Evolutionary conservation across 2,888 invertebrate species (phyloP).

Genomic region (Chrysotoxum bicinctum): DNA sequence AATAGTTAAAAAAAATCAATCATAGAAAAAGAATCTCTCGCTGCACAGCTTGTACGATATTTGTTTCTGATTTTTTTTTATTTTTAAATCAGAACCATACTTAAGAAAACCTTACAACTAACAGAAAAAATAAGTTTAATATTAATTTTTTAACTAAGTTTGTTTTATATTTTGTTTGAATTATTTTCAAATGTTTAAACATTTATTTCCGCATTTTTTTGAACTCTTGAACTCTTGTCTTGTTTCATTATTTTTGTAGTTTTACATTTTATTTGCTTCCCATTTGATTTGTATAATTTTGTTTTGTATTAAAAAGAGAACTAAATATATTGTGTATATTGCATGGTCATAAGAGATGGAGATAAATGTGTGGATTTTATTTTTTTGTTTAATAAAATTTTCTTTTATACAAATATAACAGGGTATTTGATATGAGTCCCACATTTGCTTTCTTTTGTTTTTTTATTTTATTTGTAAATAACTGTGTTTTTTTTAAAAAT

Average conservation of each 20-base stretch:
- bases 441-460: slow-evolving; percentile 1
- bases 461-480: slow-evolving; percentile 23
- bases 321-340: slow-evolving; percentile 27
- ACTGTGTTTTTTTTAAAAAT: background rate
- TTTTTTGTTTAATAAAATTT: background rate
- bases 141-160: slow-evolving; percentile 53
- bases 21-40: slow-evolving; percentile 63
- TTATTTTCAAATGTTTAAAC: slow-evolving; percentile 35
- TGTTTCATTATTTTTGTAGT: slow-evolving; percentile 40
- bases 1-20: slow-evolving; percentile 46
- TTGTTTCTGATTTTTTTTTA: slow-evolving; percentile 43
- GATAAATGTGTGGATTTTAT: slow-evolving; percentile 53
- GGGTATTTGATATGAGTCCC: slow-evolving; percentile 53
- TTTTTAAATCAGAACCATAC: slow-evolving; percentile 49
- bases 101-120: slow-evolving; percentile 44
- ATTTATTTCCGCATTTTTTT: slow-evolving; percentile 45
- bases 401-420: slow-evolving; percentile 19
- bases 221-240: slow-evolving; percentile 69
- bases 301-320: slow-evolving; percentile 10
- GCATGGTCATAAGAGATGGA: slow-evolving; percentile 32
- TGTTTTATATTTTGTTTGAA: slow-evolving; percentile 13
- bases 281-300: slow-evolving; percentile 47
- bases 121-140: slow-evolving; percentile 42
- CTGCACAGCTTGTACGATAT: slow-evolving; percentile 60
- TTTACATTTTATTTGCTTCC: slow-evolving; percentile 64